Evolutionary conservation across 2,113 vertebrate species (phyloP).

Genomic region (Urocitellus parryii): DNA sequence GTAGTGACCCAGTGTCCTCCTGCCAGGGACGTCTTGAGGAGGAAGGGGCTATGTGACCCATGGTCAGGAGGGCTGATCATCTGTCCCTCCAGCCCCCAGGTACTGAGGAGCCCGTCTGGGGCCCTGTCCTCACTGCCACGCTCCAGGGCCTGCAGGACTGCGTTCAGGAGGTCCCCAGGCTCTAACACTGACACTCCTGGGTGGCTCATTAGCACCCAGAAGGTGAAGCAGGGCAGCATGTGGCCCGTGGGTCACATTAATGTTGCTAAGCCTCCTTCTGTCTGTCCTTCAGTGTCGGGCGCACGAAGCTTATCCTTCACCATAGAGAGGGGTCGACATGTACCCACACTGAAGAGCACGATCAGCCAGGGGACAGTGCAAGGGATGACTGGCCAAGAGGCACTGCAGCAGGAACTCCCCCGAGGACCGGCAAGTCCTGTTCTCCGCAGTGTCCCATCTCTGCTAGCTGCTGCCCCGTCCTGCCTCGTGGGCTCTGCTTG

Average conservation of each 20-base stretch:
- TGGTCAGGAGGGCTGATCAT: no score
- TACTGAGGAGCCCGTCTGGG: no score
- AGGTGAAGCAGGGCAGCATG: not conserved
- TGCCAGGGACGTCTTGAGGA: no score
- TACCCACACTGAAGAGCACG: no score
- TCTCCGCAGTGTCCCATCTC: not conserved
- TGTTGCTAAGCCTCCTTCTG: no score
- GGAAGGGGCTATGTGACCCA: not conserved
- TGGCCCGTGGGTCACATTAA: not conserved
- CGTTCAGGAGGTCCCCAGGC: no score
- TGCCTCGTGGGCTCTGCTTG: not conserved
- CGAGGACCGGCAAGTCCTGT: not conserved
- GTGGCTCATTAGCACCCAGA: not conserved
- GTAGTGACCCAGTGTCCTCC: rapidly evolving
- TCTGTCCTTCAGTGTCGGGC: not conserved
- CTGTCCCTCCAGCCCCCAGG: not conserved
- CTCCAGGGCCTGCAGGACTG: no score
- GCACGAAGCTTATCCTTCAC: not conserved
- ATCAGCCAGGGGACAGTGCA: no score
- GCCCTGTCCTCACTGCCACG: no score
- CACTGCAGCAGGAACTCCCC: no score
- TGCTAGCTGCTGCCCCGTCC: not conserved
- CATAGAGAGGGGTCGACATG: not conserved
- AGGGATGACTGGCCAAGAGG: not conserved
- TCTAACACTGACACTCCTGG: no score